Evolutionary conservation across 2,797 vertebrate species (phyloP), one percentile per base, ranked within the genome.

Genomic region (Myripristis jacobus): DNA sequence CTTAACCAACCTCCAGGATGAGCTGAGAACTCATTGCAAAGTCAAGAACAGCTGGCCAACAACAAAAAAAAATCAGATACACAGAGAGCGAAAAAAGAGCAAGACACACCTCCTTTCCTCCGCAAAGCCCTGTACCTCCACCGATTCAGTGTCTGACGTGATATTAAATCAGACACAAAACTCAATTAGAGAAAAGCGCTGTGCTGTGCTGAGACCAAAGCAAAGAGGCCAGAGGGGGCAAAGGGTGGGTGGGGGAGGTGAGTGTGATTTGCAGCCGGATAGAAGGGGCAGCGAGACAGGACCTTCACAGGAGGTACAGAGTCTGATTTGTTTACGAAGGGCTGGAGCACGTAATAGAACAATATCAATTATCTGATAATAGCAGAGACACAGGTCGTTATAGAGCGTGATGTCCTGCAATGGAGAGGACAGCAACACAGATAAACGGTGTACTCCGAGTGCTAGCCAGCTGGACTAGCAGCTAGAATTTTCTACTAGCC

Each of bases 81-180:
- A 46, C 12, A 24, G 2, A 2, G 0, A 41, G 58, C 22, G 22
- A 54, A 15, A 38, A 24, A 1, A 2, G 0, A 41, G 58, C 22
- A 19, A 54, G 18, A 38, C 18, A 29, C 7, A 34, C 53, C 38
- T 34, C 34, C 53, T 52, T 46, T 31, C 16, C 41, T 72, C 12
- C 19, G 31, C 57, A 63, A 21, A 13, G 15, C 41, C 48, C n/a
- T 61, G 34, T 56, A 18, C 53, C 7, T 48, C 22, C 9, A 52
- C 22, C 27, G 48, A 75, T 71, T 77, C 54, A 56, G 48, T 8
- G 2, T 62, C 51, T 84, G 77, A 75, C 52, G 50, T 53, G 46
- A 82, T 78, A 81, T 84, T 83, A 80, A 89, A 88, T 88, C 78
- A 80, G 82, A 75, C n/a, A n/a, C 73, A 60, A 79, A 90, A 88